phyloP scores from a whole-genome alignment of 2,113 vertebrate species.

The Petroica traversi region DNA sequence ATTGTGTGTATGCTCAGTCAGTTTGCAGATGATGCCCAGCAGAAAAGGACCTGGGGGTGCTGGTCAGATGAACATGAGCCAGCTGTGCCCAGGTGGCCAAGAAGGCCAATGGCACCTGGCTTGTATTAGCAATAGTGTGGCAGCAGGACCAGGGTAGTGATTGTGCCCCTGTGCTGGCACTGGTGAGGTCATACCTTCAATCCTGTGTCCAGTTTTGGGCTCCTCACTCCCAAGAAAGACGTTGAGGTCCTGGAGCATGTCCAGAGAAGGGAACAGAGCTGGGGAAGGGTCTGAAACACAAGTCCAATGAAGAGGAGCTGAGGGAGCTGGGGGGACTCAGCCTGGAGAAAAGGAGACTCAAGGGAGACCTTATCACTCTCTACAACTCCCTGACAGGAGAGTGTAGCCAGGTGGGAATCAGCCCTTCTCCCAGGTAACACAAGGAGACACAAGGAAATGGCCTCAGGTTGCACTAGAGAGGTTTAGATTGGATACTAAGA shows the following conservation, averaged over 20 bases:
- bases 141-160: neutral
- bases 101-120: neutral
- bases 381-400: neutral
- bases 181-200: accelerated
- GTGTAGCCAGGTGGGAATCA: neutral
- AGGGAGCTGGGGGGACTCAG: neutral
- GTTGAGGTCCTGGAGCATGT: accelerated
- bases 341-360: neutral
- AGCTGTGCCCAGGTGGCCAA: neutral
- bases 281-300: neutral
- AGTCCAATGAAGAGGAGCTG: neutral
- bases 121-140: neutral
- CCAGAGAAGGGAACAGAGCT: accelerated
- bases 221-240: accelerated
- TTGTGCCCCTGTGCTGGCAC: neutral
- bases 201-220: neutral
- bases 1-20: neutral
- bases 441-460: accelerated
- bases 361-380: accelerated
- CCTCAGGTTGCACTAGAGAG: neutral
- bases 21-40: neutral
- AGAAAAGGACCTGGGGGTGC: neutral
- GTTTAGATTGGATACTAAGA: neutral
- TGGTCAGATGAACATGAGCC: neutral
- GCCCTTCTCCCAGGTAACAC: neutral